These are phyloP conservation scores for Synanceia verrucosa DNA, from an alignment of 2,797 vertebrate genomes.

Conservation along the genomic window DNA sequence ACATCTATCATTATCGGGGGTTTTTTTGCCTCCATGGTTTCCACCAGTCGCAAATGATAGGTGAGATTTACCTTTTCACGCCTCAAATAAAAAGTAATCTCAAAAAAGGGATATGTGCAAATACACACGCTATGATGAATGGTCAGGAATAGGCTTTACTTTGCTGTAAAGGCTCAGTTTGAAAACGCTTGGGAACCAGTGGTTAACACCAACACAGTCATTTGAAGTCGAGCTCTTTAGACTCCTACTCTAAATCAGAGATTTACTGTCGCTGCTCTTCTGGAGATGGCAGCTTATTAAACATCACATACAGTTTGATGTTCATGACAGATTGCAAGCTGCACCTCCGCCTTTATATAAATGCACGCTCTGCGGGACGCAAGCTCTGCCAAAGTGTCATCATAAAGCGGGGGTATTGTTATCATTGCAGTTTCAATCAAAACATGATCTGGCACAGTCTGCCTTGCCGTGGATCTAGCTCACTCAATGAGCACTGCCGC, in stretches of 20 bases:
- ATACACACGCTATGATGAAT: no score
- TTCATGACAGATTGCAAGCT: slow-evolving; percentile 30
- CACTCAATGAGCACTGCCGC: slow-evolving; percentile 63
- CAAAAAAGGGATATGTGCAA: no score
- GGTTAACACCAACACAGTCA: not conserved
- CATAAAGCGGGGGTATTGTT: slow-evolving; percentile 44
- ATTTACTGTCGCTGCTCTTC: not conserved
- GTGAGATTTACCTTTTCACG: no score
- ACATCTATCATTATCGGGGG: not conserved
- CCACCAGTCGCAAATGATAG: no score
- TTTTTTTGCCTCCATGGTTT: not conserved
- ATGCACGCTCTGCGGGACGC: slow-evolving; percentile 23
- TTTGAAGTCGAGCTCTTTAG: not conserved
- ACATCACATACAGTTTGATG: slow-evolving; percentile 18
- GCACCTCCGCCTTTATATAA: slow-evolving; percentile 45
- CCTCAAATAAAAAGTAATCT: no score
- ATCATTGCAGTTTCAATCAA: slow-evolving; percentile 56
- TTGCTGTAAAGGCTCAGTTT: not conserved
- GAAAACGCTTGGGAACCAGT: not conserved
- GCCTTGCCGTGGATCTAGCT: slow-evolving; percentile 37
- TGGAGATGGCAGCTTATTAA: not conserved
- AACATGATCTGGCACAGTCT: slow-evolving; percentile 54
- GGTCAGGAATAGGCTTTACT: not conserved
- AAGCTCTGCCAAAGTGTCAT: slow-evolving; percentile 25
- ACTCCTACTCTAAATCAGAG: not conserved